Conservation (phyloP, 2,113 vertebrate species). For the Lasiurus cinereus region DNA sequence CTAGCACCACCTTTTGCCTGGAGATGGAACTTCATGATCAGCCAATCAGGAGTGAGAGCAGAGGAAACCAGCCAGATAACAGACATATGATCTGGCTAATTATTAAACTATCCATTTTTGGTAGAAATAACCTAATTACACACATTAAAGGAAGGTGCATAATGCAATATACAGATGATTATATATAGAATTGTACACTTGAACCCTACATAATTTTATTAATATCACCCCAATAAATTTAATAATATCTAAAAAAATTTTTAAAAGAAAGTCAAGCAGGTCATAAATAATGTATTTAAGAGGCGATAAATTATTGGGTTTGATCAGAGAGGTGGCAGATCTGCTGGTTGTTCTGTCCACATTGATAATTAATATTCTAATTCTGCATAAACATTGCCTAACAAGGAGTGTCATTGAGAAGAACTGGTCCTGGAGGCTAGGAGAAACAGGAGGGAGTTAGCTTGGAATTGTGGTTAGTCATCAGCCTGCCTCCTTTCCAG, state of each 20-base stretch:
- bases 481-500: not conserved
- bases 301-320: not conserved
- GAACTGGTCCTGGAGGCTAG: not conserved
- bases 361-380: not conserved
- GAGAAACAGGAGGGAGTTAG: not conserved
- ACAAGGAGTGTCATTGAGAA: not conserved
- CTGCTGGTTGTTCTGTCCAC: not conserved
- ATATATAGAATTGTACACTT: not conserved
- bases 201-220: not conserved
- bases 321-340: not conserved
- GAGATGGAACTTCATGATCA: not conserved
- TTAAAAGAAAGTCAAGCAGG: not conserved
- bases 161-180: not conserved
- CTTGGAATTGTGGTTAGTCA: not conserved
- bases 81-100: not conserved
- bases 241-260: not conserved
- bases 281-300: not conserved
- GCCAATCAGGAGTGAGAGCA: not conserved
- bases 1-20: not conserved
- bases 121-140: not conserved
- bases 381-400: not conserved
- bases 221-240: not conserved
- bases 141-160: not conserved
- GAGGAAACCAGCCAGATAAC: not conserved
- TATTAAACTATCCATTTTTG: not conserved